Evolutionary conservation across 2,888 invertebrate species (phyloP).

Genomic region (Ryuthela nishihirai): DNA sequence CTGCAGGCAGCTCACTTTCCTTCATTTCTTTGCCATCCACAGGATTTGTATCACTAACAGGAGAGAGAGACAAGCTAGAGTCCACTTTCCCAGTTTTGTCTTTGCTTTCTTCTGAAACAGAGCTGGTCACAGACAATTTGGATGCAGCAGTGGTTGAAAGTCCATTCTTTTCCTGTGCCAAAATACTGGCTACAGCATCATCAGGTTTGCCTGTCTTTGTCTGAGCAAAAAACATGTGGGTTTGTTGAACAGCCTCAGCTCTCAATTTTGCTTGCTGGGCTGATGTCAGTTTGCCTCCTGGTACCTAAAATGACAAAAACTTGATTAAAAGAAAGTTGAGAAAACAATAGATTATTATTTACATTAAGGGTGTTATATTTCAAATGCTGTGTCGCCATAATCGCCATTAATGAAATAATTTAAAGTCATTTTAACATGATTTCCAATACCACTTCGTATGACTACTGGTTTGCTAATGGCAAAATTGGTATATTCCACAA

Average conservation of each 20-base stretch:
- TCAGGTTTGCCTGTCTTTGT: constrained; percentile 25
- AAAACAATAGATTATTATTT: too few relatives aligned
- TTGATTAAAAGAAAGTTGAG: not conserved
- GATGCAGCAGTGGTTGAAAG: constrained; percentile 8
- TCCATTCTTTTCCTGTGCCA: constrained; percentile 24
- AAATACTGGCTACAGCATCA: constrained; percentile 14
- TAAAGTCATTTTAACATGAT: too few relatives aligned
- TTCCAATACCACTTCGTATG: too few relatives aligned
- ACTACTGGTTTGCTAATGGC: too few relatives aligned
- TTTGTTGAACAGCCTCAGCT: constrained; percentile 43
- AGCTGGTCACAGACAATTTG: constrained; percentile 9
- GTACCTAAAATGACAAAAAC: constrained; percentile 10
- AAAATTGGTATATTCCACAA: too few relatives aligned
- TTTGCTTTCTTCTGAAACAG: constrained; percentile 9
- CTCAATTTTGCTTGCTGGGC: constrained; percentile 44
- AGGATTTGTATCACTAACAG: constrained; percentile 5
- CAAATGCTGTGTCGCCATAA: too few relatives aligned
- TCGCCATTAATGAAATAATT: too few relatives aligned
- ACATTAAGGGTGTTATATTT: too few relatives aligned
- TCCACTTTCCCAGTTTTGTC: too few relatives aligned
- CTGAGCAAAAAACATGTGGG: constrained; percentile 43
- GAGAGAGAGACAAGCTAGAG: constrained; percentile 12
- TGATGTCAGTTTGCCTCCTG: constrained; percentile 39
- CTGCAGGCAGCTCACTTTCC: constrained; percentile 16
- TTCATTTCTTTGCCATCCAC: constrained; percentile 11